These are phyloP conservation scores for Notodromas monacha DNA, from an alignment of 2,888 invertebrate species.

Conservation along the genomic window DNA sequence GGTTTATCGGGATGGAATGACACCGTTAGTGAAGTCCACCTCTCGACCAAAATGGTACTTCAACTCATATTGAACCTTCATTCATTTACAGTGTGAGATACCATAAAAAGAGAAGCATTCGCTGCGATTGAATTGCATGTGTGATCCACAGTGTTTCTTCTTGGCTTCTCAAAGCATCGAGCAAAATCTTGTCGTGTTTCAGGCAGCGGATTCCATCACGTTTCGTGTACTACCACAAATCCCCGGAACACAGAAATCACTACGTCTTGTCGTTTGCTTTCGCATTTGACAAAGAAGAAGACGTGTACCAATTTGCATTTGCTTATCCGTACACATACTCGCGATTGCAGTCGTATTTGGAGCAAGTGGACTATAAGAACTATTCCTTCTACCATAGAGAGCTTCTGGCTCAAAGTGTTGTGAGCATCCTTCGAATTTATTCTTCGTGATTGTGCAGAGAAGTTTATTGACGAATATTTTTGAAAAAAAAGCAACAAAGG, in stretches of 20 bases:
- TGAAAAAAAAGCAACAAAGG: too few relatives aligned
- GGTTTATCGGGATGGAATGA: conserved; percentile 57
- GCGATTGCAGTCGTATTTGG: conserved; percentile 47
- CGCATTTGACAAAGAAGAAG: conserved; percentile 73
- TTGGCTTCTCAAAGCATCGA: too few relatives aligned
- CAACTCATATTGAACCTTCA: neutral
- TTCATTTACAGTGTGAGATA: too few relatives aligned
- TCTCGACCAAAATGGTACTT: conserved; percentile 61
- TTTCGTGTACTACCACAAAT: conserved; percentile 68
- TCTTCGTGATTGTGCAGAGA: too few relatives aligned
- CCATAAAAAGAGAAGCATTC: too few relatives aligned
- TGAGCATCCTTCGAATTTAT: conserved; percentile 13
- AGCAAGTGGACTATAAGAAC: conserved; percentile 28
- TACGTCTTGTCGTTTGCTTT: conserved; percentile 77
- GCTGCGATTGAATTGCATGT: too few relatives aligned
- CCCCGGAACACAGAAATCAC: conserved; percentile 45
- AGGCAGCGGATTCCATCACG: conserved; percentile 46
- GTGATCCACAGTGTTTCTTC: too few relatives aligned
- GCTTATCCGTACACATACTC: conserved; percentile 87
- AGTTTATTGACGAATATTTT: too few relatives aligned
- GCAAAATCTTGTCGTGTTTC: too few relatives aligned
- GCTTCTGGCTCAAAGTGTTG: conserved; percentile 25
- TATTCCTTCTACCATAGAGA: conserved; percentile 30
- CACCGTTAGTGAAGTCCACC: conserved; percentile 68
- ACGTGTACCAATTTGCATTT: conserved; percentile 74